phyloP scores from a whole-genome alignment of 2,888 invertebrate species.

The Branchellion lobata region DNA sequence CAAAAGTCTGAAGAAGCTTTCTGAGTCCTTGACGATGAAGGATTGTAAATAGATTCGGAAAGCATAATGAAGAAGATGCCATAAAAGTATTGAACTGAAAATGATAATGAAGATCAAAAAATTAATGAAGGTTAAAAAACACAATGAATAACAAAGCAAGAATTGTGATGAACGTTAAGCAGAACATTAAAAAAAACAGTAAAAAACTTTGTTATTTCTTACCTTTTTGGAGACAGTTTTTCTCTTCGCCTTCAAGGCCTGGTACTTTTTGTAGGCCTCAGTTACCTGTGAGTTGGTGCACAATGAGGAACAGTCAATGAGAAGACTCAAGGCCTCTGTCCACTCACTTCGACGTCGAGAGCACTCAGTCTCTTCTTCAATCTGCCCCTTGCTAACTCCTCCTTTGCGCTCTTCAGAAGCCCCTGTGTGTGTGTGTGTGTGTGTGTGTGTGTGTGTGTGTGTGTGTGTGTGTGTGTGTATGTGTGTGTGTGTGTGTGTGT shows the following conservation, averaged over 20 bases:
- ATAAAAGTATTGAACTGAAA: too few species aligned
- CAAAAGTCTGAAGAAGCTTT: conserved; percentile 74
- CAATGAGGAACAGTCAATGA: not conserved
- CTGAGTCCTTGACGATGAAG: conserved; percentile 67
- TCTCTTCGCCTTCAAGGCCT: conserved; percentile 78
- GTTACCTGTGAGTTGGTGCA: conserved; percentile 66
- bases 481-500: too few species aligned
- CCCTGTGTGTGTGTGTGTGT: conserved; percentile 64
- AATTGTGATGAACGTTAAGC: not conserved
- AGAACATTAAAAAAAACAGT: not conserved
- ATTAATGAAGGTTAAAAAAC: not conserved
- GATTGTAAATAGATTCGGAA: too few species aligned
- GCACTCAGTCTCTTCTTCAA: conserved; percentile 74
- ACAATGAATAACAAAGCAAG: not conserved
- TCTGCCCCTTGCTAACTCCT: conserved; percentile 77
- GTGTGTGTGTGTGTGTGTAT: too few species aligned
- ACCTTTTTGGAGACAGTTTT: conserved; percentile 73
- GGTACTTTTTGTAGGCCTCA: conserved; percentile 81
- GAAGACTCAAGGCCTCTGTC: not conserved
- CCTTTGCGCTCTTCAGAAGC: conserved; percentile 73
- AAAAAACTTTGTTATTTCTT: not conserved
- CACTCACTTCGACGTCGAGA: conserved; percentile 67
- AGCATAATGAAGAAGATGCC: too few species aligned
- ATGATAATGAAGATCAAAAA: too few species aligned
- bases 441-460: too few species aligned